phyloP scores from a whole-genome alignment of 2,113 vertebrate genomes.

The Corythaeola cristata region DNA sequence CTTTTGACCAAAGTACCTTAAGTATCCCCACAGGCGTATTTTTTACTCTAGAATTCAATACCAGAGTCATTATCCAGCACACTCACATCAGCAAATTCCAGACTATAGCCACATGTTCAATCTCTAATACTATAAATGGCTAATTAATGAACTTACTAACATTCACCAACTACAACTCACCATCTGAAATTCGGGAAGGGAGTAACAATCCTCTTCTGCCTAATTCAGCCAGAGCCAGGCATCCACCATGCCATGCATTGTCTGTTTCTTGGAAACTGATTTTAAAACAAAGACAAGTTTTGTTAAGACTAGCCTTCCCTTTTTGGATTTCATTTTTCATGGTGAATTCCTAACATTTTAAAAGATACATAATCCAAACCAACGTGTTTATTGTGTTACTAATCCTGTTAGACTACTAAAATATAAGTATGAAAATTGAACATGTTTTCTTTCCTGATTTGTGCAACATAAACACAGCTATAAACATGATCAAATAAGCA shows the following conservation, averaged over 20 bases:
- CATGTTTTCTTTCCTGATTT: background rate
- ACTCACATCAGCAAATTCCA: background rate
- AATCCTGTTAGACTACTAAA: background rate
- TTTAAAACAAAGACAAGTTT: background rate
- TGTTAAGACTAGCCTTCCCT: background rate
- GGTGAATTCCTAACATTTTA: background rate
- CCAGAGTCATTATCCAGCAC: background rate
- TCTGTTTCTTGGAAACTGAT: conserved; percentile 93
- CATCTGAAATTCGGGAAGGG: conserved; percentile 87
- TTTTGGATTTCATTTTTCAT: background rate
- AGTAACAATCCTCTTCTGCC: conserved; percentile 92
- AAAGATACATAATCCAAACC: background rate
- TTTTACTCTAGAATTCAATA: conserved; percentile 12
- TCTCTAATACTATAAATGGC: background rate
- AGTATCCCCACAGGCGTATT: background rate
- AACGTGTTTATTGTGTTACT: background rate
- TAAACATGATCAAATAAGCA: background rate
- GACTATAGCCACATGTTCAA: background rate
- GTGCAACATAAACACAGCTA: background rate
- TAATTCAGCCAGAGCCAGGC: conserved; percentile 93
- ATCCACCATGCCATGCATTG: conserved; percentile 93
- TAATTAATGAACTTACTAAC: background rate
- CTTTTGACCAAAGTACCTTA: conserved; percentile 7
- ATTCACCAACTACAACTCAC: conserved; percentile 72
- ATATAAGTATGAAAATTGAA: background rate